Conservation (phyloP, 92 coral and sea anemone genomes). For the Heliopora coerulea region DNA sequence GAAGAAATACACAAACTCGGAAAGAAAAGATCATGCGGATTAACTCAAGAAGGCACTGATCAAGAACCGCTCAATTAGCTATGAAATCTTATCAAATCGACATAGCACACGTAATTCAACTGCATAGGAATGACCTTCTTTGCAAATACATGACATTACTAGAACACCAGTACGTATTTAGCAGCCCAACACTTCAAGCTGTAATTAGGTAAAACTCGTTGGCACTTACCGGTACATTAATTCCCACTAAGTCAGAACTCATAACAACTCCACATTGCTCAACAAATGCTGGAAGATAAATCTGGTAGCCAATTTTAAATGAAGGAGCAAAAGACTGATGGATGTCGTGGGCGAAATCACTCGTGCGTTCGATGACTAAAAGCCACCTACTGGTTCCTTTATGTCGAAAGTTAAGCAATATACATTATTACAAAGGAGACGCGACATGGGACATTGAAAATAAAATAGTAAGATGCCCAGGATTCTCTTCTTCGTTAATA, state of each 20-base stretch:
- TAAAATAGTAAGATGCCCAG: slow-evolving; percentile 8
- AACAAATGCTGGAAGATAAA: background rate
- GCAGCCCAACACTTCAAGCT: background rate
- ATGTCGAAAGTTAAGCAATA: slow-evolving; percentile 15
- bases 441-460: slow-evolving; percentile 13
- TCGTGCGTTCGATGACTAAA: slow-evolving; percentile 35
- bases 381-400: slow-evolving; percentile 30
- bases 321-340: background rate
- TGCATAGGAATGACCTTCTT: too few species aligned
- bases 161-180: background rate
- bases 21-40: background rate
- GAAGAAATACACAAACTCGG: background rate
- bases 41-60: too few species aligned
- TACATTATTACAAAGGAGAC: slow-evolving; percentile 14
- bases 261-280: slow-evolving; percentile 16
- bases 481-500: slow-evolving; percentile 2
- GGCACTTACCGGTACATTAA: slow-evolving; percentile 34
- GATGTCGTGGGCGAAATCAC: slow-evolving; percentile 39
- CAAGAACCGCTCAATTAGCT: too few species aligned
- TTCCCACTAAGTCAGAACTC: background rate
- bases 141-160: background rate
- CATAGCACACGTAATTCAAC: too few species aligned
- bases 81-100: too few species aligned
- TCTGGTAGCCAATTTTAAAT: background rate
- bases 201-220: background rate